Base-by-base conservation (phyloP, 2,888 invertebrate species). In the Troides aeacus region DNA sequence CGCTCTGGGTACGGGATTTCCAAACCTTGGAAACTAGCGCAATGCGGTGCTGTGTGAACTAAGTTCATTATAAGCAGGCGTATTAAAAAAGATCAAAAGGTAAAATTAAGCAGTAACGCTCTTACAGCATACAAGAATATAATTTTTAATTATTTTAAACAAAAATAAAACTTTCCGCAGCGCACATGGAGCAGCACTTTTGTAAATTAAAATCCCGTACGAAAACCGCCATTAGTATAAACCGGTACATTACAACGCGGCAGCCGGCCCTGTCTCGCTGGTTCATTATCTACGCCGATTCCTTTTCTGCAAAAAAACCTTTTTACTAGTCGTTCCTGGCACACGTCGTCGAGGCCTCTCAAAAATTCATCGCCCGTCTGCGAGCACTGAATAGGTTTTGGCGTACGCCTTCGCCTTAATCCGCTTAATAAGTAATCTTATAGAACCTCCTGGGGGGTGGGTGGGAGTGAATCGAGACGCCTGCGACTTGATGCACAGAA, bases 331-430 rank as follows among this genome's bases (percentile, higher is more conserved):
- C 70, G 70, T 79, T 81, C 82, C 84, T 84, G 82, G 86, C 84
- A 84, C 84, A 79, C 84, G 85, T 82, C 85, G 85, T 84, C 82
- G 79, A 88, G 89, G 82, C 88, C 90, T 86, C 90, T 92, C 90
- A 91, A 92, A 91, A 90, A 92, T 92, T 91, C 92, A 92, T 90
- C 90, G 89, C 86, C 89, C 88, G 91, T 91, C 92, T 90, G 87
- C 85, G 77, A 76, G 78, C 80, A 78, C 78, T 88, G 85, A 90
- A 89, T 87, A 79, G 84, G 81, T 85, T 83, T 81, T 76, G 83
- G 81, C 80, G 81, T 78, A 83, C 82, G 83, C 79, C 81, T 80
- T 78, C 78, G 74, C 74, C 71, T 84, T 91, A 90, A 92, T 90
- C 86, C 84, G 82, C 84, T 89, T 90, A 90, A 86, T 90, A 90